Evolutionary conservation across 2,113 vertebrate genomes (phyloP).

Genomic region (Coregonus clupeaformis): DNA sequence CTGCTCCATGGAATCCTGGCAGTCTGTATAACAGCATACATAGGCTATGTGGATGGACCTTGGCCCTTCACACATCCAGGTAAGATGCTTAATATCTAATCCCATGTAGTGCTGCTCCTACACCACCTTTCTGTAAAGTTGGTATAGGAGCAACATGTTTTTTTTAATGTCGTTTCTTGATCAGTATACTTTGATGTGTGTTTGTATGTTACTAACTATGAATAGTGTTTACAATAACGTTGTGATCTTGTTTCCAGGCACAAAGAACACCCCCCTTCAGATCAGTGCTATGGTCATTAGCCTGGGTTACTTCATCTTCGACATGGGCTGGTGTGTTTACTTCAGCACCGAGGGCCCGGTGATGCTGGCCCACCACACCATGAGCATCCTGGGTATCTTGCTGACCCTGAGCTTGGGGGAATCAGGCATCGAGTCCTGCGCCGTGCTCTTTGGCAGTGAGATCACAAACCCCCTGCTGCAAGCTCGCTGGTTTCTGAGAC

Average conservation of each 20-base stretch:
- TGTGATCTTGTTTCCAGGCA: conserved; percentile 72
- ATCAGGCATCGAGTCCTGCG: conserved; percentile 87
- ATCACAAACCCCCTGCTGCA: conserved; percentile 95
- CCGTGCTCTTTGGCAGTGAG: conserved; percentile 93
- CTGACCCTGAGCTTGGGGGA: conserved; percentile 85
- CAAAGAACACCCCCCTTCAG: conserved; percentile 89
- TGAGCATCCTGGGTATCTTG: conserved; percentile 92
- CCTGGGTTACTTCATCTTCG: conserved; percentile 94
- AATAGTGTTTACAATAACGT: neutral
- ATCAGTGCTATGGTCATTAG: conserved; percentile 84
- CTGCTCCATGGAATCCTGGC: conserved; percentile 89
- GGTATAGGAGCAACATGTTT: no score
- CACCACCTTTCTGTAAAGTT: no score
- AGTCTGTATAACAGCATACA: conserved; percentile 86
- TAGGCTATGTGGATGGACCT: conserved; percentile 93
- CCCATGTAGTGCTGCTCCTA: no score
- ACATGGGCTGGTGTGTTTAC: conserved; percentile 93
- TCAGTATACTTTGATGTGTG: no score
- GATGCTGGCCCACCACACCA: conserved; percentile 92
- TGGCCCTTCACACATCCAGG: conserved; percentile 94
- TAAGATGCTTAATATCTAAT: conserved; percentile 48
- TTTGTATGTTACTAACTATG: neutral
- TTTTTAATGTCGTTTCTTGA: no score
- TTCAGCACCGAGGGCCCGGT: conserved; percentile 89
- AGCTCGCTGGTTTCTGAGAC: conserved; percentile 93